phyloP scores from a whole-genome alignment of 2,113 vertebrate genomes.

The Paradisaea rubra region DNA sequence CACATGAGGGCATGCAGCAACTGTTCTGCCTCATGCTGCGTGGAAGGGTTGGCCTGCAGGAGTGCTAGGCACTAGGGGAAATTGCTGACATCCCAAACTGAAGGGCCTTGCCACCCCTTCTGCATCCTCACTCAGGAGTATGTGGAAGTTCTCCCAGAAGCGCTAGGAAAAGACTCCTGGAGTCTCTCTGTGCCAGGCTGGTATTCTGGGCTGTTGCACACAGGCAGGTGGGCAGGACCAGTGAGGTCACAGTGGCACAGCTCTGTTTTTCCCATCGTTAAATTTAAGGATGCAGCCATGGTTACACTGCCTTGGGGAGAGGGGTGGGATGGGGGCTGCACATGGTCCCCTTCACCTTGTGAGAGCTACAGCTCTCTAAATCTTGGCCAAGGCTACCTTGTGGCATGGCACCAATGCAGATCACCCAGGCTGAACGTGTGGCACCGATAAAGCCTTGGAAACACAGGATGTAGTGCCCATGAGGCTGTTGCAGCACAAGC shows the following conservation, averaged over 20 bases:
- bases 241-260: accelerated
- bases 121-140: accelerated
- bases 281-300: not conserved
- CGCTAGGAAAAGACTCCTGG: not conserved
- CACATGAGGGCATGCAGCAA: accelerated
- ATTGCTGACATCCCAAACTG: accelerated
- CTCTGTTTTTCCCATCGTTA: accelerated
- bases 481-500: not conserved
- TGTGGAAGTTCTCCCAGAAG: not conserved
- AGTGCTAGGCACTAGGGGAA: not conserved
- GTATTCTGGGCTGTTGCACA: accelerated
- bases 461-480: accelerated
- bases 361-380: not conserved
- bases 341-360: not conserved
- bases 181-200: not conserved
- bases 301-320: not conserved
- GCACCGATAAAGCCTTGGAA: accelerated
- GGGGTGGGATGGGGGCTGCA: not conserved
- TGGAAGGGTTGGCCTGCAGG: not conserved
- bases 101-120: not conserved
- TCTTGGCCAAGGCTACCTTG: not conserved
- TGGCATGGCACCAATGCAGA: accelerated
- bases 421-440: accelerated
- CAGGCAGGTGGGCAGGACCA: not conserved
- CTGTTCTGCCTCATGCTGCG: accelerated